Evolutionary conservation across 2,797 vertebrate species (phyloP), one percentile per base, ranked within the genome.

Genomic region (Eremophila alpestris): DNA sequence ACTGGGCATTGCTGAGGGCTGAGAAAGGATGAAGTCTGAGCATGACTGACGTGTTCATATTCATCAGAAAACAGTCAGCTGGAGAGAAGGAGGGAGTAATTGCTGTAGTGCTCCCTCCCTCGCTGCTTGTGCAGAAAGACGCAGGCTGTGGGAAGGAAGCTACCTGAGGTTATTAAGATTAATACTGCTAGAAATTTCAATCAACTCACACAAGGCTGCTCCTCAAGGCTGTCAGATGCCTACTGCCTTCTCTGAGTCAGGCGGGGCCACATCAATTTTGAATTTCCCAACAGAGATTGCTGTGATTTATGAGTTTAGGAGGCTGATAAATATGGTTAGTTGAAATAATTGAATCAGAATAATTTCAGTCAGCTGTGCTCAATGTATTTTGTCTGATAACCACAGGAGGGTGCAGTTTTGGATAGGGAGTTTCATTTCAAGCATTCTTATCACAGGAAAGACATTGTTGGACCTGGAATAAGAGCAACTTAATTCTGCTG

Each of bases 131-230:
- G 0, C 69, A 38, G 85, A 83, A 90, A 91, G 65, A 62, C 62
- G 24, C 16, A 69, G 84, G 79, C 90, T 81, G 87, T 5, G 0
- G 82, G 62, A 84, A 86, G 87, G 92, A 94, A 92, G 89, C 91
- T 95, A 94, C 89, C 92, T 93, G 91, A 95, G 91, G 94, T 95
- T 97, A 97, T 97, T 92, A 95, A 96, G 94, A 96, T 96, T 96
- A 96, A 95, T 96, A 93, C 91, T 88, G 91, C 93, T 90, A 45
- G 89, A 95, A 95, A 95, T 96, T 97, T 92, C 93, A 96, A 93
- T 97, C 94, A 93, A 0, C 93, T 94, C 76, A 38, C 92, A 92
- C 94, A 94, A 95, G 95, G 82, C 90, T 97, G 93, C 90, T 92
- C 58, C 82, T 96, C 87, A 96, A 94, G 93, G 93, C 93, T 96